Evolutionary conservation across 2,888 invertebrate species (phyloP).

Genomic region (Lycia hirtaria): DNA sequence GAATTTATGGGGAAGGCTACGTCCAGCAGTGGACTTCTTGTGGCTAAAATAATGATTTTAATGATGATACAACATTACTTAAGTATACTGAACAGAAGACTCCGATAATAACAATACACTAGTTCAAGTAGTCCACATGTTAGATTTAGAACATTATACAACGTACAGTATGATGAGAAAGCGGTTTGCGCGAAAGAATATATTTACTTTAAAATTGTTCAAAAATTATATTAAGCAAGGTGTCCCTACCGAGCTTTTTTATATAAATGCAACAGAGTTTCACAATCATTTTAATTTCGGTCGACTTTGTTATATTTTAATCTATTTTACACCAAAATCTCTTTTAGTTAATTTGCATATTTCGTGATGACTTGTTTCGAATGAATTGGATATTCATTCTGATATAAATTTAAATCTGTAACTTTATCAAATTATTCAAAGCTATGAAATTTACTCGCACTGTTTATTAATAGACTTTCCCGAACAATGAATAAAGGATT

Average conservation of each 20-base stretch:
- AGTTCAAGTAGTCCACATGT: too few relatives aligned
- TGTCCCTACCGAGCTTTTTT: background rate
- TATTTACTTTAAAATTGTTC: too few relatives aligned
- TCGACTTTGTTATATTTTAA: constrained; percentile 46
- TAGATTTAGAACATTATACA: too few relatives aligned
- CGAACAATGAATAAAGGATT: background rate
- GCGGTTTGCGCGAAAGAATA: too few relatives aligned
- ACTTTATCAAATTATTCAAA: constrained; percentile 34
- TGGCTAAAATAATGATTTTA: too few relatives aligned
- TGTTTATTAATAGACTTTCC: constrained; percentile 12
- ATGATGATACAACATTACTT: too few relatives aligned
- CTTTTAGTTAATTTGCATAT: constrained; percentile 52
- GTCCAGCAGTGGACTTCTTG: too few relatives aligned
- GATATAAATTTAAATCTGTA: constrained; percentile 37
- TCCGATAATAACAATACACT: too few relatives aligned
- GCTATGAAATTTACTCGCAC: constrained; percentile 20
- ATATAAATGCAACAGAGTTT: constrained; percentile 32
- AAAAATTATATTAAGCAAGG: too few relatives aligned
- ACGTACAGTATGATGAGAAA: too few relatives aligned
- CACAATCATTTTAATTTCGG: constrained; percentile 53
- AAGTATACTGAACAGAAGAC: too few relatives aligned
- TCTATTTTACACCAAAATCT: constrained; percentile 51
- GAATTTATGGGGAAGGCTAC: too few relatives aligned
- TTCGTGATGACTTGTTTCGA: constrained; percentile 46
- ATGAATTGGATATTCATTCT: constrained; percentile 45